A percentile compares a stretch with the other conserved stretches of the same genome.
Evolutionary conservation across 2,888 invertebrate species (phyloP).

Genomic region (Desoria tigrina): DNA sequence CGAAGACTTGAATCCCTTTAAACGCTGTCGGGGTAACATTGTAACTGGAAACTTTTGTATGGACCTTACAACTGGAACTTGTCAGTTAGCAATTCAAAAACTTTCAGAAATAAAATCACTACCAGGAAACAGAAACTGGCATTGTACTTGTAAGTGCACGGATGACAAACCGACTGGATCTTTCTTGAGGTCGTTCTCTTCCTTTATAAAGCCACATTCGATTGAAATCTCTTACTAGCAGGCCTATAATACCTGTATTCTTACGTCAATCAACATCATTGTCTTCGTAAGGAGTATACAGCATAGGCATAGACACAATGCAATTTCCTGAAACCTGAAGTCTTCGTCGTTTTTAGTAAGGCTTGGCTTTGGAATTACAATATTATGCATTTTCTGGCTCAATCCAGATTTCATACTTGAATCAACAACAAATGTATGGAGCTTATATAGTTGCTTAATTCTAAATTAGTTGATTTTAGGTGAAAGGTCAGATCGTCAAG

Average conservation of each 20-base stretch:
- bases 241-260: slow-evolving; percentile 2
- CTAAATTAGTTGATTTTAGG: too few species aligned
- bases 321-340: too few species aligned
- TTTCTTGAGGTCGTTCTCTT: slow-evolving; percentile 23
- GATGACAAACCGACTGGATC: slow-evolving; percentile 30
- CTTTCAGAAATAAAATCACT: not conserved
- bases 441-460: too few species aligned
- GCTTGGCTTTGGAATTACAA: too few species aligned
- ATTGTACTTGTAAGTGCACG: not conserved
- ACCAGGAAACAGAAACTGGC: slow-evolving; percentile 3
- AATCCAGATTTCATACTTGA: too few species aligned
- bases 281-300: not conserved
- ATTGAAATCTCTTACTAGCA: too few species aligned
- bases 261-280: not conserved
- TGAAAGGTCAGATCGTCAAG: too few species aligned
- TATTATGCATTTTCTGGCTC: too few species aligned
- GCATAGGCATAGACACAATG: too few species aligned
- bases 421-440: too few species aligned
- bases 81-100: too few species aligned
- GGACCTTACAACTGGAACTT: not conserved
- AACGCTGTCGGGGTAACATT: slow-evolving; percentile 7
- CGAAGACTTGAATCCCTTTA: not conserved
- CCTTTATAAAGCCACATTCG: slow-evolving; percentile 19
- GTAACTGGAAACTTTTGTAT: not conserved
- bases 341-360: not conserved